Base-by-base conservation (phyloP, 2,888 invertebrate genomes). In the Macaria liturata region DNA sequence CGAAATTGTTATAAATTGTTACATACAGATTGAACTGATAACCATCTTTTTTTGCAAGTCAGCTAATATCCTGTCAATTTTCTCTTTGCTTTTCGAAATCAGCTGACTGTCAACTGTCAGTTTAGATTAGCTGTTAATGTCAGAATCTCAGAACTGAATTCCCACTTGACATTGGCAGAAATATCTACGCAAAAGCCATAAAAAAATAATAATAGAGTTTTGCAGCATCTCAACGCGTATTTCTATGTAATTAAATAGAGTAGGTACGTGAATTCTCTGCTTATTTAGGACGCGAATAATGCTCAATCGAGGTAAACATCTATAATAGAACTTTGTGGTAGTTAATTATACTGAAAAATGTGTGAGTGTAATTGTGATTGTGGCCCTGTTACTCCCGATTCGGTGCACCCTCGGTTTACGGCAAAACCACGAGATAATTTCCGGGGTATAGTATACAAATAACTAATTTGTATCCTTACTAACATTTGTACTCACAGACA, bases 351-450 rank as follows among this genome's bases (percentile, higher is more conserved):
- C 54, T 61, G 66, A 64, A 57, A 62, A 58, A 85, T 84, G 82
- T 70, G 65, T 64, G 72, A 72, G 50, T 71, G 68, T 58, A 20
- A 20, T 20, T 20, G 20, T 20, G 20, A 20, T 20, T 52, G 43
- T 63, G 67, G n/a, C 31, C 49, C 52, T 55, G 63, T 58, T 34
- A 57, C 50, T 43, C 73, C 73, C 40, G 90, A 90, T 63, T 86
- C 86, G 45, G 84, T 78, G 4, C 88, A 90, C 68, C 86, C 86
- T 42, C 81, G 90, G 59, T 89, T 88, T 75, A 65, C 67, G 73
- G 66, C 69, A 65, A 84, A 80, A 74, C 76, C 80, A 7, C 62
- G 70, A 48, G 43, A 66, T 65, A 70, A 71, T 64, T 59, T 65
- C 65, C 71, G 78, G 66, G 88, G 88, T 89, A 87, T 71, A 78